phyloP scores from a whole-genome alignment of 2,888 invertebrate species.

The Ennomos fuscantarius region DNA sequence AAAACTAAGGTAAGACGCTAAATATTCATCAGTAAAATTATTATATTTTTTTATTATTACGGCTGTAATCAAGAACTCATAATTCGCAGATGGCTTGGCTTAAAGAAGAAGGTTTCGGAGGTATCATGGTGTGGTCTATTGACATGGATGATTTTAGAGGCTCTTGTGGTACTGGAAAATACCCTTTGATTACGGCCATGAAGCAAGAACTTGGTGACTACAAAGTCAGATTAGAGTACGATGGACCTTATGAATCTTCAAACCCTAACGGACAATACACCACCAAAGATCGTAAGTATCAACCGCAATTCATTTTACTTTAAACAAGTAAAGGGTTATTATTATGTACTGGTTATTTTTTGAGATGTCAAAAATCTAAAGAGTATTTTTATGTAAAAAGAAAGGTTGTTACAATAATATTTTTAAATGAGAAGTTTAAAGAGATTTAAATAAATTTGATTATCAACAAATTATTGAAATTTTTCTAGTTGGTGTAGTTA shows the following conservation, averaged over 20 bases:
- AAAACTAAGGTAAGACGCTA: slow-evolving; percentile 91
- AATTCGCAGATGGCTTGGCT: slow-evolving; percentile 93
- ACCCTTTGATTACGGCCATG: slow-evolving; percentile 94
- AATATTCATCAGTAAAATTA: not conserved
- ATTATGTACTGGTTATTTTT: too few relatives aligned
- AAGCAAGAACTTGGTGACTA: slow-evolving; percentile 93
- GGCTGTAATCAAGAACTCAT: too few relatives aligned
- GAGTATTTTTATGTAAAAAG: too few relatives aligned
- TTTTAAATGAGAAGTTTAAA: too few relatives aligned
- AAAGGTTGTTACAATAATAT: too few relatives aligned
- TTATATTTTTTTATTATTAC: not conserved
- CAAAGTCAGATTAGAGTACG: slow-evolving; percentile 92
- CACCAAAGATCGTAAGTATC: slow-evolving; percentile 93
- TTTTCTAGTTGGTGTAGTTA: too few relatives aligned
- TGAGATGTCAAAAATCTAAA: too few relatives aligned
- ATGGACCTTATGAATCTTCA: slow-evolving; percentile 93
- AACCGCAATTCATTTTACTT: too few relatives aligned
- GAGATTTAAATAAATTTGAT: too few relatives aligned
- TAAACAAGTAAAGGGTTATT: too few relatives aligned
- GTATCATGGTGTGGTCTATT: slow-evolving; percentile 98
- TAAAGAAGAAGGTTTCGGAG: slow-evolving; percentile 96
- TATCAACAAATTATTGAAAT: too few relatives aligned
- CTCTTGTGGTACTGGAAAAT: slow-evolving; percentile 95
- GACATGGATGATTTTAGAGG: slow-evolving; percentile 98
- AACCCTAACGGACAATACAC: slow-evolving; percentile 91